These are phyloP conservation scores for Sminthurides bifidus DNA, from an alignment of 1,140 invertebrate genomes.

Conservation along the genomic window DNA sequence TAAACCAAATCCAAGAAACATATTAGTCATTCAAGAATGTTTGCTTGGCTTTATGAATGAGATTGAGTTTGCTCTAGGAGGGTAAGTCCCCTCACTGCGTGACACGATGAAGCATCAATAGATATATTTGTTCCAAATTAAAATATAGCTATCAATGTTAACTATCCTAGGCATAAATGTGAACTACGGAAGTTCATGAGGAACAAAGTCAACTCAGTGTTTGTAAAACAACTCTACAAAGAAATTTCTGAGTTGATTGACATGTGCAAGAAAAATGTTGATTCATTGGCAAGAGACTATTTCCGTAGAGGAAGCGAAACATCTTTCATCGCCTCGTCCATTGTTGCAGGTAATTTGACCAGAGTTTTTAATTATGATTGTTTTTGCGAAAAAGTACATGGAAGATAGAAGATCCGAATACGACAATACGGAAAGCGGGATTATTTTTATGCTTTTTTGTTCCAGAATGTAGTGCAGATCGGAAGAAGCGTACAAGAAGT, in stretches of 20 bases:
- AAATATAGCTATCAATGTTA: not conserved
- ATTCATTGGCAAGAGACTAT: constrained; percentile 59
- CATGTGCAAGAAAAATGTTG: constrained; percentile 54
- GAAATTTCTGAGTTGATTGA: constrained; percentile 48
- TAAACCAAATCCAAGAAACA: constrained; percentile 58
- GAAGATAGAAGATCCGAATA: not conserved
- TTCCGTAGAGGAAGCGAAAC: constrained; percentile 51
- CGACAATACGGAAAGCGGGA: not conserved
- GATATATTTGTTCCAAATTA: not conserved
- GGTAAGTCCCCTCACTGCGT: constrained; percentile 35
- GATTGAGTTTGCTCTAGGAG: constrained; percentile 52
- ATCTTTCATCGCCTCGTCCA: constrained; percentile 49
- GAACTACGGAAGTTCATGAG: constrained; percentile 60
- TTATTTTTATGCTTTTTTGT: constrained; percentile 28
- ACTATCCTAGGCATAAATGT: constrained; percentile 44
- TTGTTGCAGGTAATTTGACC: constrained; percentile 49
- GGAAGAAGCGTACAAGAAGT: constrained; percentile 57
- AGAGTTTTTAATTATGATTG: not conserved
- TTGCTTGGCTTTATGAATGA: constrained; percentile 62
- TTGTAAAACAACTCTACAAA: constrained; percentile 34
- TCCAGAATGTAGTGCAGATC: constrained; percentile 58
- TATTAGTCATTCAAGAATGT: constrained; percentile 60
- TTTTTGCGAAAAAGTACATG: not conserved
- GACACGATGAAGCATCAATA: not conserved
- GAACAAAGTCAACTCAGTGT: constrained; percentile 59